phyloP scores from a whole-genome alignment of 2,797 vertebrate species.

The Aulostomus chinensis region DNA sequence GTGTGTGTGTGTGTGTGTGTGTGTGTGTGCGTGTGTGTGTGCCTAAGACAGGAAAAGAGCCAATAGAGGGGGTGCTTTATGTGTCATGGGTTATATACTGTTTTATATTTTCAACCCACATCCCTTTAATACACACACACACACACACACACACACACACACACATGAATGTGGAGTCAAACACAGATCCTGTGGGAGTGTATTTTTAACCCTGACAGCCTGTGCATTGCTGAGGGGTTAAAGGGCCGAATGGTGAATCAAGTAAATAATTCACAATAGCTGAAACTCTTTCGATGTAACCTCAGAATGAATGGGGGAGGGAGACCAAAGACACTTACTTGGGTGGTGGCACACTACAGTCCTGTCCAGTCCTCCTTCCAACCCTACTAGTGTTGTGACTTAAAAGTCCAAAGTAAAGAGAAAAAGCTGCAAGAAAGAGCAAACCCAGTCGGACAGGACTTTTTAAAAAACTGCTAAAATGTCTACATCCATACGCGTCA shows the following conservation, averaged over 20 bases:
- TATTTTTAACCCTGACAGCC: conserved; percentile 76
- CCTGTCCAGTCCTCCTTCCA: conserved; percentile 6
- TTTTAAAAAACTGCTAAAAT: conserved; percentile 5
- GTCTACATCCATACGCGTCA: not conserved
- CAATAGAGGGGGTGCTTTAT: conserved; percentile 26
- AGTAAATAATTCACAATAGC: conserved; percentile 84
- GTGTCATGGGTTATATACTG: conserved; percentile 48
- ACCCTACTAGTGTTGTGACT: conserved; percentile 14
- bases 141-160: conserved; percentile 24
- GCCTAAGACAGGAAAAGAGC: conserved; percentile 8
- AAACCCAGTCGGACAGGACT: not conserved
- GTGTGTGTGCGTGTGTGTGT: conserved; percentile 25
- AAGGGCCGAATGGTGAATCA: conserved; percentile 74
- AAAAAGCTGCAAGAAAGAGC: conserved; percentile 19
- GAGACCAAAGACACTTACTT: conserved; percentile 47
- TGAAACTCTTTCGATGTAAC: conserved; percentile 85
- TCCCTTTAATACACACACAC: conserved; percentile 18
- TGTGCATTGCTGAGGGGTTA: conserved; percentile 77
- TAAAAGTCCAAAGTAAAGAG: conserved; percentile 9
- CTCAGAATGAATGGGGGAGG: conserved; percentile 57
- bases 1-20: conserved; percentile 24
- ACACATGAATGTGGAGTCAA: conserved; percentile 41
- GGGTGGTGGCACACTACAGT: conserved; percentile 34
- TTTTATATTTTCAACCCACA: conserved; percentile 53
- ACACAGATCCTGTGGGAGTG: conserved; percentile 62